A percentile compares a stretch with the other conserved stretches of the same genome.
These are phyloP conservation scores for Platyura marginata DNA, from an alignment of 1,140 invertebrate genomes.

Conservation along the genomic window DNA sequence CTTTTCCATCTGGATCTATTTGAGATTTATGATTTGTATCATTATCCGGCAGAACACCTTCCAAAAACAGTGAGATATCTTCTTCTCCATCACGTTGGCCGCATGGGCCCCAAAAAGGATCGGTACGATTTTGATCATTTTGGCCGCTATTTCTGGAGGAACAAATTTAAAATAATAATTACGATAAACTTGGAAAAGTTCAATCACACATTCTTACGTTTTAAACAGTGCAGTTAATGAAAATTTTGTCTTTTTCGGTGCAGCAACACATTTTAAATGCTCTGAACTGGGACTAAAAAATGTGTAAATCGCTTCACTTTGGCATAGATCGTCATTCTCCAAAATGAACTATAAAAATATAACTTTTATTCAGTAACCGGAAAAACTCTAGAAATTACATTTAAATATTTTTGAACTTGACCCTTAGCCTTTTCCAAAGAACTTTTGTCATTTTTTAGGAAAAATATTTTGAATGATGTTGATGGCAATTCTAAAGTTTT, in stretches of 20 bases:
- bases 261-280: constrained; percentile 57
- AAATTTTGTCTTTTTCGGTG: constrained; percentile 65
- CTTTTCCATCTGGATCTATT: constrained; percentile 40
- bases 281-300: constrained; percentile 81
- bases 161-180: too few relatives aligned
- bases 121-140: constrained; percentile 9
- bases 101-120: constrained; percentile 18
- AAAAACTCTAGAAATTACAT: constrained; percentile 50
- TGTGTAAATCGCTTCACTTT: constrained; percentile 73
- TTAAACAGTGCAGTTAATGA: constrained; percentile 72
- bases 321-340: constrained; percentile 68
- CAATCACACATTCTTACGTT: constrained; percentile 34
- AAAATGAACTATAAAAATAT: constrained; percentile 47
- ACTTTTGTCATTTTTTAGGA: constrained; percentile 58
- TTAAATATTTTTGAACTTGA: constrained; percentile 70
- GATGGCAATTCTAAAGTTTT: constrained; percentile 65
- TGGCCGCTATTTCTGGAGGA: too few relatives aligned
- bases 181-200: too few relatives aligned
- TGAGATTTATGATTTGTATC: constrained; percentile 26
- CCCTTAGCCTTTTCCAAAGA: constrained; percentile 63
- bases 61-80: constrained; percentile 50
- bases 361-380: too few relatives aligned
- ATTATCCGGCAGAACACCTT: constrained; percentile 30
- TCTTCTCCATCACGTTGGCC: constrained; percentile 39
- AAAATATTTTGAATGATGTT: constrained; percentile 56